Evolutionary conservation across 2,113 vertebrate species (phyloP).

Genomic region (Hemicordylus capensis): DNA sequence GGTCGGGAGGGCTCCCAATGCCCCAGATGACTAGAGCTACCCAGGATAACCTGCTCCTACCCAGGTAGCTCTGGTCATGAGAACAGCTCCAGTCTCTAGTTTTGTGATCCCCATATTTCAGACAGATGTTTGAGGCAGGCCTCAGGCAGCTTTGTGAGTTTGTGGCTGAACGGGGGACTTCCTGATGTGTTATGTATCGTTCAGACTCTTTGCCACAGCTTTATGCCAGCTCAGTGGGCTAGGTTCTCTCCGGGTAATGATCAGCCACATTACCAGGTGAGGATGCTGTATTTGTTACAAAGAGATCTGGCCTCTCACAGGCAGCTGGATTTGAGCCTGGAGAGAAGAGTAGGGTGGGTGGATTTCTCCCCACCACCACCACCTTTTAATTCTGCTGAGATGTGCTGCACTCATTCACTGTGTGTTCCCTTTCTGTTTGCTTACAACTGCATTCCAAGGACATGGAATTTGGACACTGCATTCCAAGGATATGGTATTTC

Average conservation of each 20-base stretch:
- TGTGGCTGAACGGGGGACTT: no score
- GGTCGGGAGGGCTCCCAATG: no score
- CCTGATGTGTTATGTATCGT: no score
- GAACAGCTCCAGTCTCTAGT: no score
- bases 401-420: rapidly evolving
- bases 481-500: not conserved
- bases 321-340: not conserved
- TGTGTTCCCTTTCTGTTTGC: not conserved
- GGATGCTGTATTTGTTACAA: not conserved
- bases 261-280: not conserved
- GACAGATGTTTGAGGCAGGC: no score
- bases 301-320: not conserved
- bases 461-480: not conserved
- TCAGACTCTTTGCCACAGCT: no score
- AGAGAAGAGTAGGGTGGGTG: not conserved
- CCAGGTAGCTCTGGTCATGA: no score
- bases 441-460: not conserved
- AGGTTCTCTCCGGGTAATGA: not conserved
- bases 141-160: no score
- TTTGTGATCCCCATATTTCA: no score
- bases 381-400: not conserved
- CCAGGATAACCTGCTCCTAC: no score
- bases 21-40: no score
- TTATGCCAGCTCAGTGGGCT: not conserved
- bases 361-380: not conserved